A percentile compares a stretch with the other conserved stretches of the same genome.
Conservation (phyloP, 2,797 vertebrate genomes). For the Notamacropus eugenii region DNA sequence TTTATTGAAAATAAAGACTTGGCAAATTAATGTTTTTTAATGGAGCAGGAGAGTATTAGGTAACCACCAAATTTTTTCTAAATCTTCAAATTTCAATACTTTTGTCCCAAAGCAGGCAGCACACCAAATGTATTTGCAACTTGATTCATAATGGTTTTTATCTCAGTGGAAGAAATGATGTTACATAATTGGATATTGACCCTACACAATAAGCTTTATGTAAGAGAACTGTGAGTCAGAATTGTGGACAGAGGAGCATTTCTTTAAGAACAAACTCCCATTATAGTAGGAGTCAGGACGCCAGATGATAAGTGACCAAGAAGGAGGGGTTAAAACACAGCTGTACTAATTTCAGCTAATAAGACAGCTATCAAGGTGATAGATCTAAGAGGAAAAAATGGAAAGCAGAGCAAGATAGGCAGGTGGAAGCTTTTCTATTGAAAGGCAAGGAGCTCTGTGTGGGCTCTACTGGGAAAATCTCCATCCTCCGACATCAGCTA, state of each 20-base stretch:
- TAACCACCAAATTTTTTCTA: neutral
- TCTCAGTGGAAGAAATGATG: neutral
- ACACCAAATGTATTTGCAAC: slow-evolving; percentile 20
- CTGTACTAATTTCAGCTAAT: neutral
- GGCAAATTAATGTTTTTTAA: neutral
- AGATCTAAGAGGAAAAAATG: neutral
- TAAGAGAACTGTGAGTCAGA: neutral
- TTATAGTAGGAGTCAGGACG: neutral
- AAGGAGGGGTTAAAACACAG: neutral
- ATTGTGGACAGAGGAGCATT: neutral
- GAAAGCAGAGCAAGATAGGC: neutral
- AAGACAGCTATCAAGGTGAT: slow-evolving; percentile 17
- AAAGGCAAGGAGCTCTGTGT: neutral
- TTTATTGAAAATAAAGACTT: neutral
- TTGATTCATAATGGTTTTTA: slow-evolving; percentile 33
- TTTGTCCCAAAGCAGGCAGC: slow-evolving; percentile 30
- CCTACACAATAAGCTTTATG: neutral
- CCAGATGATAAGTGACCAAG: neutral
- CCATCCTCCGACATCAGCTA: slow-evolving; percentile 7
- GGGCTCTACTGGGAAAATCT: neutral
- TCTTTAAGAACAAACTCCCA: neutral
- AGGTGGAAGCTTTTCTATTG: neutral
- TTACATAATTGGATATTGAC: slow-evolving; percentile 24
- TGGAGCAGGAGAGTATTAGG: neutral
- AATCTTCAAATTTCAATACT: slow-evolving; percentile 49